Evolutionary conservation across 2,888 invertebrate genomes (phyloP), one percentile per base, ranked within the genome.

Genomic region (Dryobota labecula): DNA sequence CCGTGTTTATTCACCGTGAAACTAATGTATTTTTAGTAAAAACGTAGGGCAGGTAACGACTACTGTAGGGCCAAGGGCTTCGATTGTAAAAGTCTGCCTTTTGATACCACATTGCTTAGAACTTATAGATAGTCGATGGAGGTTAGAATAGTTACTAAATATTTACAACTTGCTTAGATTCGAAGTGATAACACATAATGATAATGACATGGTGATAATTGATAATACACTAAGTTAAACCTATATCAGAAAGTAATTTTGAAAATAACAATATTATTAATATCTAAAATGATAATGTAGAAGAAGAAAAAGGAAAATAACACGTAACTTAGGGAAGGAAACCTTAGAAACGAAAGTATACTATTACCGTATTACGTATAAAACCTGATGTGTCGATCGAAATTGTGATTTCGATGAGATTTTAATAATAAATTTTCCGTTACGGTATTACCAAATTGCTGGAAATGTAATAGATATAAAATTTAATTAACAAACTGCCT

Each of bases 1-100:
- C 78, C 80, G 84, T 94, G 94, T 95, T 94, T 95, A 94, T 94
- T 91, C 94, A 92, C 91, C 92, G 92, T 94, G 91, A 90, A 92
- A 90, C 90, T 88, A 89, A 91, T 91, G 93, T 95, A 95, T 95
- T 95, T 95, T 94, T 95, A 94, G 94, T 93, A 90, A 92, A 92
- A 92, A 92, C 88, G 89, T 88, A 90, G 90, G 90, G 90, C 95
- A 95, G 95, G 95, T 95, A 95, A 92, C 89, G 86, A 91, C 88
- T 89, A 90, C 88, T 88, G 87, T 87, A 92, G 93, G 93, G 91
- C 93, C 92, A 94, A 94, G 95, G 94, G 93, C 92, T 93, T 87
- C 84, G 78, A 86, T 87, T 85, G 86, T 86, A 84, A 82, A 88
- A 87, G 83, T 81, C 74, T 64, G 65, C 24, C 27, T 80, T 82